phyloP scores from a whole-genome alignment of 2,797 vertebrate genomes.

The Orientallactaga sibirica region DNA sequence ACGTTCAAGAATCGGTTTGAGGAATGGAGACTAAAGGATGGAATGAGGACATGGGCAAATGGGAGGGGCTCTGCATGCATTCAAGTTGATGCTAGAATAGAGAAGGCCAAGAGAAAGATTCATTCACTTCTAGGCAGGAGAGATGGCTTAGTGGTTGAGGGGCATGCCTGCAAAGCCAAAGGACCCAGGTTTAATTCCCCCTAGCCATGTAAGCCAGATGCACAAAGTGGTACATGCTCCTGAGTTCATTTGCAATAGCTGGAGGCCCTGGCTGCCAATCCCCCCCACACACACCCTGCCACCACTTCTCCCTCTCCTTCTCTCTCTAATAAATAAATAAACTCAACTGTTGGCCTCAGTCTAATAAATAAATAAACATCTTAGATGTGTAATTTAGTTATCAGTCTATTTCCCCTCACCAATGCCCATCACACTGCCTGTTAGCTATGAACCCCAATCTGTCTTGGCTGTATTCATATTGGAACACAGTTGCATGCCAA shows the following conservation, averaged over 20 bases:
- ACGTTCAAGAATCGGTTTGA: neutral
- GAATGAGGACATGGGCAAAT: neutral
- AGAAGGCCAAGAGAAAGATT: neutral
- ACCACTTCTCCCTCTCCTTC: no score
- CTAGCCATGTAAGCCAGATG: no score
- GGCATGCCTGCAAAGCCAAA: no score
- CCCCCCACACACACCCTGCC: no score
- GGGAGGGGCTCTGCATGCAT: neutral
- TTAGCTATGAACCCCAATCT: constrained; percentile 11
- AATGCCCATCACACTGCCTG: neutral
- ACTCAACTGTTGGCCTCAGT: neutral
- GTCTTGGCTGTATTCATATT: neutral
- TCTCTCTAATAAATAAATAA: no score
- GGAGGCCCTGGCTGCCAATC: no score
- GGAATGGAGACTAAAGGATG: neutral
- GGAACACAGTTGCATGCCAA: neutral
- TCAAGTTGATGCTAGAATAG: neutral
- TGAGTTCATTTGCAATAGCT: no score
- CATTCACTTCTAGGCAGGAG: no score
- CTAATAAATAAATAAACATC: no score
- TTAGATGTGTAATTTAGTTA: neutral
- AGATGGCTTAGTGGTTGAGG: no score
- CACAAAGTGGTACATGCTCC: no score
- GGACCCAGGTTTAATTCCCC: no score
- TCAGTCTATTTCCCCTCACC: neutral